phyloP scores from a whole-genome alignment of 2,888 invertebrate genomes.

The Eristalinus aeneus region DNA sequence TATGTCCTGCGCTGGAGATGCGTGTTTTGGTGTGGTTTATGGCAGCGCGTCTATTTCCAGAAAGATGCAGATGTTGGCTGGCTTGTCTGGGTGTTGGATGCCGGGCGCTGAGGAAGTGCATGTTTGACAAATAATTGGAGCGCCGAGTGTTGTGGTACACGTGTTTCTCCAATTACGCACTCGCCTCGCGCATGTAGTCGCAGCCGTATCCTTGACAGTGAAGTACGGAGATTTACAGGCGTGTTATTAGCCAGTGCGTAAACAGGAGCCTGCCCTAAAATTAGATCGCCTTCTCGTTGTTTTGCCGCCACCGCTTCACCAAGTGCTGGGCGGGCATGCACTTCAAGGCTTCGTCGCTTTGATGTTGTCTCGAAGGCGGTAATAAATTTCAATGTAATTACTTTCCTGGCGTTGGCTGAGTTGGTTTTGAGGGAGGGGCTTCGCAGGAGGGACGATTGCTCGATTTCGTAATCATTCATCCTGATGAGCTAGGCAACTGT shows the following conservation, averaged over 20 bases:
- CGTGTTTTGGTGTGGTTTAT: slow-evolving; percentile 53
- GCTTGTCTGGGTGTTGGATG: background rate
- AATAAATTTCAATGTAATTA: slow-evolving; percentile 63
- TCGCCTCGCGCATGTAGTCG: background rate
- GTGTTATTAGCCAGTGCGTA: slow-evolving; percentile 67
- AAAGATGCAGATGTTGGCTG: slow-evolving; percentile 57
- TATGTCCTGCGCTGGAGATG: slow-evolving; percentile 53
- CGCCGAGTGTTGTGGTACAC: slow-evolving; percentile 35
- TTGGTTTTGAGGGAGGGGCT: slow-evolving; percentile 1
- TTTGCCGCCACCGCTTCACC: background rate
- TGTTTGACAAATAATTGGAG: slow-evolving; percentile 71
- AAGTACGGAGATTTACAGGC: slow-evolving; percentile 65
- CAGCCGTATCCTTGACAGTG: slow-evolving; percentile 62
- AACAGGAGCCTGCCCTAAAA: slow-evolving; percentile 68
- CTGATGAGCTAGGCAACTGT: slow-evolving; percentile 36
- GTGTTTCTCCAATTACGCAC: slow-evolving; percentile 56
- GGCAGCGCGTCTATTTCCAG: slow-evolving; percentile 52
- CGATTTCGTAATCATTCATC: slow-evolving; percentile 57
- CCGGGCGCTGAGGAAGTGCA: slow-evolving; percentile 21
- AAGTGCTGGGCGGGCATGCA: background rate
- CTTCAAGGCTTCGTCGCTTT: background rate
- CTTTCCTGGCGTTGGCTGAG: background rate
- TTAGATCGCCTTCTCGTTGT: slow-evolving; percentile 37
- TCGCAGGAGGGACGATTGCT: slow-evolving; percentile 22
- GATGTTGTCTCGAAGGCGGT: slow-evolving; percentile 13